A percentile compares a stretch with the other conserved stretches of the same genome.
phyloP scores from a whole-genome alignment of 2,113 vertebrate genomes.

The Clarias batrachus region DNA sequence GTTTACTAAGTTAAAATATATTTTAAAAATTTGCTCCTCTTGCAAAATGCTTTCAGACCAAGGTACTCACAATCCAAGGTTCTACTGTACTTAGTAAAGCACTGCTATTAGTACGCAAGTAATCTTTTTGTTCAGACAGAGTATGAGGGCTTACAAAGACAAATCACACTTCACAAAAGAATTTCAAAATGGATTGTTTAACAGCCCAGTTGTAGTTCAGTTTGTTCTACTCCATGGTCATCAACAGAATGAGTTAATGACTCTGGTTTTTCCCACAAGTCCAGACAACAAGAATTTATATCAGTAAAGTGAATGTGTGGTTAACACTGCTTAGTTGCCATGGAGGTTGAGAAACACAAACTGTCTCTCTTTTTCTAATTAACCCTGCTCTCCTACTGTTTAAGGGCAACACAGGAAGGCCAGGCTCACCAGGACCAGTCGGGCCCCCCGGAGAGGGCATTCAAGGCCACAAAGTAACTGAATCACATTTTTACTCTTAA shows the following conservation, averaged over 20 bases:
- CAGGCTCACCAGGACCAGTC: slow-evolving; percentile 75
- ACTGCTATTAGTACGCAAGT: neutral
- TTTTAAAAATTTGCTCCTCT: too few species aligned
- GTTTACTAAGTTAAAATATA: too few species aligned
- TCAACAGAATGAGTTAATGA: neutral
- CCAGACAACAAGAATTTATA: neutral
- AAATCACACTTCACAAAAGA: neutral
- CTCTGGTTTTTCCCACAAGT: neutral
- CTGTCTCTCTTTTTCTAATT: slow-evolving; percentile 20
- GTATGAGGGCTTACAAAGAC: neutral
- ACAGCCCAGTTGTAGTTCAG: neutral
- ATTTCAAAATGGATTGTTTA: neutral
- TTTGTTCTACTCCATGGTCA: neutral
- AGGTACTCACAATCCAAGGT: too few species aligned
- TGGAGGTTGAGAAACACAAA: slow-evolving; percentile 16
- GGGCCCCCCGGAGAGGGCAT: slow-evolving; percentile 83
- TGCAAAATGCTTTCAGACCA: too few species aligned
- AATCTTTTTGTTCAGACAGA: neutral
- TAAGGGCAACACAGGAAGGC: slow-evolving; percentile 79
- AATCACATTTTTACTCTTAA: neutral
- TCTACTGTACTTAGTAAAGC: neutral
- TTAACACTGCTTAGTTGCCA: slow-evolving; percentile 20
- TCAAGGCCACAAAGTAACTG: slow-evolving; percentile 84
- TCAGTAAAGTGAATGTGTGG: neutral
- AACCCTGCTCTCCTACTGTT: slow-evolving; percentile 46